Percentiles rank a stretch among this genome's conserved stretches.
Evolutionary conservation across 2,113 vertebrate species (phyloP).

Genomic region (Xiphophorus maculatus): DNA sequence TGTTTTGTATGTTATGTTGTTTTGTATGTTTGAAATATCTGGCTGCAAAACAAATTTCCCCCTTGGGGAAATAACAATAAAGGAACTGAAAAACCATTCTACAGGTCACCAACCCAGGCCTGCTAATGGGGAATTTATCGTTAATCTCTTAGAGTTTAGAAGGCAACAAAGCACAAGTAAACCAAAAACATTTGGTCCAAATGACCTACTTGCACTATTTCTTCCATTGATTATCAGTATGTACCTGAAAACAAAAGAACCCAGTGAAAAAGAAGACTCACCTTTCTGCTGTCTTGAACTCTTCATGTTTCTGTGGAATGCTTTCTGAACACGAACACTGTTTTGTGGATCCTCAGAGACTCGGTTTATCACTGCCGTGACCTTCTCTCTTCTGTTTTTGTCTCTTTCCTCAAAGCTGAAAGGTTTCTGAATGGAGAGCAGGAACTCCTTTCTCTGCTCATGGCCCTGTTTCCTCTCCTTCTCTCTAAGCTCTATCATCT

Average conservation of each 20-base stretch:
- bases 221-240: background rate
- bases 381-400: conserved; percentile 80
- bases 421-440: conserved; percentile 88
- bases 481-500: conserved; percentile 83
- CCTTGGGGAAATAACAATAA: too few species aligned
- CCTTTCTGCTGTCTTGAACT: conserved; percentile 81
- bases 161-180: too few species aligned
- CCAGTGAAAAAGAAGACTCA: conserved; percentile 54
- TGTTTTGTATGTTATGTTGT: too few species aligned
- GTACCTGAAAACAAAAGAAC: background rate
- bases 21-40: too few species aligned
- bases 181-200: too few species aligned
- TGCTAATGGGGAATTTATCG: too few species aligned
- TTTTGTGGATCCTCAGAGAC: conserved; percentile 58
- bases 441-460: conserved; percentile 86
- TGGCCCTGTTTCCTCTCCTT: conserved; percentile 79
- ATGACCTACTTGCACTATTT: background rate
- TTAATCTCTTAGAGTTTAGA: too few species aligned
- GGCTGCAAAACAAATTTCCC: too few species aligned
- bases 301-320: conserved; percentile 77
- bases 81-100: too few species aligned
- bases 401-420: conserved; percentile 90
- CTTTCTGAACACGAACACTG: conserved; percentile 43
- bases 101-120: too few species aligned
- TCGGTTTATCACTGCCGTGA: conserved; percentile 65